Base-by-base conservation (phyloP, 2,113 vertebrate genomes). In the Bothrops jararaca region DNA sequence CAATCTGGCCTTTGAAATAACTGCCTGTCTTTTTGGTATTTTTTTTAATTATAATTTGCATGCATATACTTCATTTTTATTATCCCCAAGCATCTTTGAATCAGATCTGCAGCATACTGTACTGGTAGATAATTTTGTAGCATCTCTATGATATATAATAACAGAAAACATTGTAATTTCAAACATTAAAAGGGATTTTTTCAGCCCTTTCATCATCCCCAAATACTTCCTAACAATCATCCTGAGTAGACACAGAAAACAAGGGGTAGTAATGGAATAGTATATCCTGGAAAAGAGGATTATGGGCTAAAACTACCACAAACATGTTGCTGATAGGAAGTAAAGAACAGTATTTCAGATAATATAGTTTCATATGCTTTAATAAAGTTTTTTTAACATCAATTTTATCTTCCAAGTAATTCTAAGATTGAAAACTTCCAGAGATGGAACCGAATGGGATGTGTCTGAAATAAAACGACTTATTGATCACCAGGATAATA, bases 401-500 rank as follows among this genome's bases (percentile, higher is more conserved):
- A 87, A 52, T 86, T 95, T 92, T 94, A 1, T 92, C 24, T 94
- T 94, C 92, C 11, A 97, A 99, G 99, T 99, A 69, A 99, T 99
- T 97, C 99, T 98, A 97, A 98, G 97, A 93, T 93, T 99, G 95
- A 96, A 96, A 1, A 58, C 91, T 93, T 96, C 97, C 74, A 96
- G 94, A n/a, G 95, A 95, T 13, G 97, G 92, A 39, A 97, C 97
- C 39, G 96, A 96, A 45, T 98, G 98, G 60, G 94, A 96, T 94
- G 80, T 99, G 89, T 64, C 96, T 93, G 98, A 99, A 97, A 92
- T 99, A 90, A 98, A 97, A 92, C 97, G 97, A 20, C 97, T 99
- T 90, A 96, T 98, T 34, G 98, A 98, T 94, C 99, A 99, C 96
- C 98, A 98, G 92, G 99, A 99, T 96, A 98, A 98, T 93, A 98